Base-by-base conservation (phyloP, 2,113 vertebrate genomes). In the Podarcis raffonei region DNA sequence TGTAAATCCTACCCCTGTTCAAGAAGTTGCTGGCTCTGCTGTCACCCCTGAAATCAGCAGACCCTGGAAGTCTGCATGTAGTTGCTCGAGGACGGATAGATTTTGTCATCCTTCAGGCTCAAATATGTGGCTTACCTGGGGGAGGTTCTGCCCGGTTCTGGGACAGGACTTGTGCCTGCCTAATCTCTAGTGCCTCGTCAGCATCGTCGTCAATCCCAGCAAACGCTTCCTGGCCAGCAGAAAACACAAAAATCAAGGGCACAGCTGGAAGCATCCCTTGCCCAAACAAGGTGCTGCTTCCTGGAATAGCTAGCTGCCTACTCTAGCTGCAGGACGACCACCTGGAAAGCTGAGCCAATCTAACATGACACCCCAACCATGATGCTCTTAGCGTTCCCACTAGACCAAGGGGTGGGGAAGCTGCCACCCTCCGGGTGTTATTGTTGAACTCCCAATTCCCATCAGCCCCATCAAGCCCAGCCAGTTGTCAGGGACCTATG, bases 141-240 rank as follows among this genome's bases (percentile, higher is more conserved):
- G 13, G 91, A 16, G 87, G 48, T 57, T 93, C 66, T 0, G 6
- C 90, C 76, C 90, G 94, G 86, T 35, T 96, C 96, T 91, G 91
- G 37, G 94, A 95, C 75, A 98, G 95, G 84, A 95, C 91, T 93
- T 98, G 97, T 0, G 98, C 96, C 94, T 99, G 99, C 27, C 86
- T 91, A 76, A 99, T 97, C 95, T 99, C 99, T 18, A 96, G 93
- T n/a, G 95, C 93, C 69, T 97, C 97, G 0, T 98, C 98, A 0
- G 95, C 97, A 0, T 98, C 97, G 0, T 98, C 97, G 86, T 98
- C 95, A 0, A 99, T 96, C 87, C 98, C 98, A 0, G 98, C 96
- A 35, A 99, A 99, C 79, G 98, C 97, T 0, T 97, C 98, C 99
- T 99, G 62, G 18, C 83, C 11, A 75, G 85, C 20, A 81, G 65